Conservation (phyloP, 2,113 vertebrate species). For the Vulpes vulpes region DNA sequence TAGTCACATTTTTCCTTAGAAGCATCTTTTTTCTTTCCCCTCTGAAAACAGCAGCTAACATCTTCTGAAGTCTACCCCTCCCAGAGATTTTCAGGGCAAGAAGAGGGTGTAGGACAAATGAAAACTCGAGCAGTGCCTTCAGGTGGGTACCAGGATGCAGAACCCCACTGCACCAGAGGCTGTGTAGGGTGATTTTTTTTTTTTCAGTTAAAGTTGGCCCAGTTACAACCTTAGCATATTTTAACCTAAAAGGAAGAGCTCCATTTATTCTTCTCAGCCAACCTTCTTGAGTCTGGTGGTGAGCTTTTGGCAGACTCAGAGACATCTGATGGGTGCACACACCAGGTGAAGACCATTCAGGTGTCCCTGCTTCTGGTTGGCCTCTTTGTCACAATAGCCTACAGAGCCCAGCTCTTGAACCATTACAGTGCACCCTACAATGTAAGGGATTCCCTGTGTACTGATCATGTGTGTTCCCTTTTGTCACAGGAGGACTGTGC, state of each 20-base stretch:
- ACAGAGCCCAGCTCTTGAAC: not conserved
- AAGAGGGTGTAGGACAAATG: not conserved
- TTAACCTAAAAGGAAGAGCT: not conserved
- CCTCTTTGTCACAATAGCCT: not conserved
- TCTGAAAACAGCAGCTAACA: not conserved
- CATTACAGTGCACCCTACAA: not conserved
- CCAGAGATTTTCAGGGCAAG: not conserved
- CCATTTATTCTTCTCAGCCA: not conserved
- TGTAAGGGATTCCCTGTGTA: not conserved
- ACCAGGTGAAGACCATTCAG: not conserved
- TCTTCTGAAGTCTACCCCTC: not conserved
- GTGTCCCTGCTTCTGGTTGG: not conserved
- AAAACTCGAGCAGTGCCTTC: not conserved
- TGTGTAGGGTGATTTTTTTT: not conserved
- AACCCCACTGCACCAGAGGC: not conserved
- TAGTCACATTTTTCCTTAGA: slow-evolving; percentile 9
- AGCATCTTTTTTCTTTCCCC: not conserved
- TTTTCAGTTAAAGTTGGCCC: not conserved
- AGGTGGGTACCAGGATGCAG: not conserved
- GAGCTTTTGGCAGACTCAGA: not conserved
- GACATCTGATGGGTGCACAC: fast-evolving
- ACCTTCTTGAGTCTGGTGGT: not conserved
- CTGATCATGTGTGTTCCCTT: slow-evolving; percentile 65
- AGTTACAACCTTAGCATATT: not conserved
- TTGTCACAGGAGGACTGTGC: slow-evolving; percentile 92